A percentile compares a stretch with the other conserved stretches of the same genome.
phyloP scores from a whole-genome alignment of 2,888 invertebrate genomes.

The Ophion ventricosus region DNA sequence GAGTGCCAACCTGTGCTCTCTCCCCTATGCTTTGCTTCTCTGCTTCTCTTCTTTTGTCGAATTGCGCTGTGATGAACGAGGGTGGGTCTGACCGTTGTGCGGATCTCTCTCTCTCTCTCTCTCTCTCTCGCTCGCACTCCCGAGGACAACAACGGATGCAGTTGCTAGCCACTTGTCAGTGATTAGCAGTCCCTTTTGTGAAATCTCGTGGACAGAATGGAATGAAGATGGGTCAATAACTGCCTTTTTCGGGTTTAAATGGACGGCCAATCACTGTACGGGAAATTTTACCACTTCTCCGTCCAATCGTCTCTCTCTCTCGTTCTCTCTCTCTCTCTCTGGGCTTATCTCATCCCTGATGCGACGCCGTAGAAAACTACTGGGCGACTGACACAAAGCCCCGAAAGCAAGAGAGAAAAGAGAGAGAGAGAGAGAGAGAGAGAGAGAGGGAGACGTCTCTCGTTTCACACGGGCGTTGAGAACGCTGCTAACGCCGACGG shows the following conservation, averaged over 20 bases:
- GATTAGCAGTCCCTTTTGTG: slow-evolving; percentile 35
- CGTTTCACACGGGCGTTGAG: slow-evolving; percentile 65
- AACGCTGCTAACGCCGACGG: slow-evolving; percentile 69
- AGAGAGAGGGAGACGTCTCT: slow-evolving; percentile 56
- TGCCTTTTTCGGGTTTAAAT: slow-evolving; percentile 1
- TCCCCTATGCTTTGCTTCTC: slow-evolving; percentile 19
- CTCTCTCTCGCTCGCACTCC: neutral
- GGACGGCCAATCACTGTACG: slow-evolving; percentile 25
- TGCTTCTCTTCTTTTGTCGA: slow-evolving; percentile 63
- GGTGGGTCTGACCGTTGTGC: slow-evolving; percentile 41
- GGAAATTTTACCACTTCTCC: neutral
- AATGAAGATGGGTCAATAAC: slow-evolving; percentile 48
- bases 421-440: slow-evolving; percentile 25
- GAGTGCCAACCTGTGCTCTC: slow-evolving; percentile 73
- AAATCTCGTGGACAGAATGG: slow-evolving; percentile 8
- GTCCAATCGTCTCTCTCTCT: neutral
- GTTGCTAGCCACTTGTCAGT: slow-evolving; percentile 37
- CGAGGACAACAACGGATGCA: slow-evolving; percentile 10
- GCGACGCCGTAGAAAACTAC: slow-evolving; percentile 68
- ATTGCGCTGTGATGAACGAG: slow-evolving; percentile 60
- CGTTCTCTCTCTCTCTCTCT: slow-evolving; percentile 29
- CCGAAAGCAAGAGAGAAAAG: slow-evolving; percentile 54
- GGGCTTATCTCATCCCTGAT: slow-evolving; percentile 55
- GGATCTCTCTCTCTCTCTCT: neutral
- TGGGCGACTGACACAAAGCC: slow-evolving; percentile 69